phyloP scores from a whole-genome alignment of 2,113 vertebrate species.

The Lepidothrix coronata region DNA sequence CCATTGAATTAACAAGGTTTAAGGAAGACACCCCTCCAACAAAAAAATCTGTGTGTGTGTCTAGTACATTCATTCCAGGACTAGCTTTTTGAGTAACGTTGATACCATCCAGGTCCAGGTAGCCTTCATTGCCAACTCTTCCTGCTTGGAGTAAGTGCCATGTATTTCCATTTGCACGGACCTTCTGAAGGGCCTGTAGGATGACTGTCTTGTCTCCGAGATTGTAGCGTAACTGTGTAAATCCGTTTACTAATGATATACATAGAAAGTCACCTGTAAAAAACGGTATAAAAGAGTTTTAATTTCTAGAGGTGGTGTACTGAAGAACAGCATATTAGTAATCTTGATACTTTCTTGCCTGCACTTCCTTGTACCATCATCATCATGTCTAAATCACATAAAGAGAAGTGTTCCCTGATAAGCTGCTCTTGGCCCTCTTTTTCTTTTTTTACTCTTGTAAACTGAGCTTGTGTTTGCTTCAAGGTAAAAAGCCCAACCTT shows the following conservation, averaged over 20 bases:
- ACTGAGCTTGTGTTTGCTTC: neutral
- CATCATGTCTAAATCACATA: neutral
- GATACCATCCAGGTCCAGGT: constrained; percentile 76
- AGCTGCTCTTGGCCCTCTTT: neutral
- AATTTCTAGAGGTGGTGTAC: neutral
- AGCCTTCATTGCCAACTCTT: constrained; percentile 75
- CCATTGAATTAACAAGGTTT: constrained; percentile 71
- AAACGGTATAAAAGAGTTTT: neutral
- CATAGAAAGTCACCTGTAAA: constrained; percentile 87
- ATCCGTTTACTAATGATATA: constrained; percentile 78
- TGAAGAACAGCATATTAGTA: neutral
- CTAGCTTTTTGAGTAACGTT: constrained; percentile 62
- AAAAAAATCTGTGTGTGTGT: constrained; percentile 79
- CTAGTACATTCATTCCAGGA: constrained; percentile 75
- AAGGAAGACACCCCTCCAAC: constrained; percentile 82
- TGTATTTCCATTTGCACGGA: constrained; percentile 48
- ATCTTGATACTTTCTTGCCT: neutral
- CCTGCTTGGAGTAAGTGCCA: constrained; percentile 82
- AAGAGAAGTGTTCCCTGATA: neutral
- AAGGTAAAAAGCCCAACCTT: neutral
- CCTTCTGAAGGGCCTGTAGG: constrained; percentile 68
- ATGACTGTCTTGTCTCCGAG: constrained; percentile 77
- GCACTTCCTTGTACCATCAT: neutral
- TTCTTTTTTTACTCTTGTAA: neutral
- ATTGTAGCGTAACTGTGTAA: constrained; percentile 82